These are phyloP conservation scores for Proisotoma minuta DNA, from an alignment of 2,888 invertebrate species.

Conservation along the genomic window DNA sequence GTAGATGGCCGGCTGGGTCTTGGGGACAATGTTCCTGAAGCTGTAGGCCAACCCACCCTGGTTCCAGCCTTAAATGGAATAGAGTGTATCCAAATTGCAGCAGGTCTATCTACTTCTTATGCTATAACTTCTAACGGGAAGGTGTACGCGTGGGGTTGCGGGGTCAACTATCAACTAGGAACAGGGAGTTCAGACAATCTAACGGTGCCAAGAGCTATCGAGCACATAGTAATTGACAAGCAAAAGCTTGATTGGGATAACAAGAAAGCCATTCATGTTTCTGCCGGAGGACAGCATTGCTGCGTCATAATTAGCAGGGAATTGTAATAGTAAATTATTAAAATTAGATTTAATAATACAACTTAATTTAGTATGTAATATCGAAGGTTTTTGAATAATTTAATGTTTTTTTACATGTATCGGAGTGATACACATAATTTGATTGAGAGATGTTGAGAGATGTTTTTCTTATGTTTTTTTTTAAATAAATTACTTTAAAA, in stretches of 20 bases:
- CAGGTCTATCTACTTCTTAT: conserved; percentile 61
- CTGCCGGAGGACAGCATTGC: conserved; percentile 84
- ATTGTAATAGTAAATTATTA: too few species aligned
- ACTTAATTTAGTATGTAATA: too few species aligned
- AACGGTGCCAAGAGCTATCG: conserved; percentile 55
- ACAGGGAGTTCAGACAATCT: conserved; percentile 61
- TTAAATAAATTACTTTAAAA: too few species aligned
- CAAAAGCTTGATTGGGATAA: conserved; percentile 9
- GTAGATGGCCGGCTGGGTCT: conserved; percentile 90
- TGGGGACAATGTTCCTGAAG: conserved; percentile 53
- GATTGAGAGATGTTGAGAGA: too few species aligned
- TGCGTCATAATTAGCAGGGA: too few species aligned
- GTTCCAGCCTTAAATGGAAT: conserved; percentile 61
- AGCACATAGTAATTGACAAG: conserved; percentile 3
- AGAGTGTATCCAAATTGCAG: conserved; percentile 65
- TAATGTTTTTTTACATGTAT: too few species aligned
- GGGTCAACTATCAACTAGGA: conserved; percentile 79
- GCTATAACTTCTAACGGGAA: conserved; percentile 73
- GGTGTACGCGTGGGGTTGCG: conserved; percentile 88
- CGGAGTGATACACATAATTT: too few species aligned
- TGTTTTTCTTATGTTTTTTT: too few species aligned
- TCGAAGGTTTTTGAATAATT: too few species aligned
- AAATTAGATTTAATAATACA: too few species aligned
- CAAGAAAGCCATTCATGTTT: conserved; percentile 59
- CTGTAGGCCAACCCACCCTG: conserved; percentile 56